A percentile compares a stretch with the other conserved stretches of the same genome.
These are phyloP conservation scores for Leucophenga varia DNA, from an alignment of 1,140 invertebrate genomes.

Conservation along the genomic window DNA sequence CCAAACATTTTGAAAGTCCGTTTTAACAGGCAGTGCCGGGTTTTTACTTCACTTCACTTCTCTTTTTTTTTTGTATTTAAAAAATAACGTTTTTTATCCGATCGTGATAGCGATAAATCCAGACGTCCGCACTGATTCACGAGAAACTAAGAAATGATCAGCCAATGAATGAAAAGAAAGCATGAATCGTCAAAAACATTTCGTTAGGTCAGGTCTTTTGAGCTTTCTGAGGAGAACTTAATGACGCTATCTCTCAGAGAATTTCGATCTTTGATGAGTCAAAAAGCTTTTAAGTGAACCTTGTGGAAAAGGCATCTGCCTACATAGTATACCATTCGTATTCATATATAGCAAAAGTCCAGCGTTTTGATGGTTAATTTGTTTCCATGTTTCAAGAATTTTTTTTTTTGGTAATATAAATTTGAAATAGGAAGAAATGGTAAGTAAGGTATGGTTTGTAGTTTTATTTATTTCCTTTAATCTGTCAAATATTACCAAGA, in stretches of 20 bases:
- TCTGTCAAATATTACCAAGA: too few relatives aligned
- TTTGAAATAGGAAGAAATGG: too few relatives aligned
- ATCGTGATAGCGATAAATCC: slow-evolving; percentile 1
- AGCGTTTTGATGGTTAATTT: too few relatives aligned
- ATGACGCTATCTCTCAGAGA: background rate
- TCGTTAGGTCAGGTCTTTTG: slow-evolving; percentile 18
- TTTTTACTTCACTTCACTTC: slow-evolving; percentile 25
- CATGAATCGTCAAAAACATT: slow-evolving; percentile 18
- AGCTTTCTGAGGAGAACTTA: slow-evolving; percentile 21
- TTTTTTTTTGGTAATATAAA: too few relatives aligned
- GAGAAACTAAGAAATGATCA: slow-evolving; percentile 38
- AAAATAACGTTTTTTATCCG: slow-evolving; percentile 1
- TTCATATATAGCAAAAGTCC: too few relatives aligned
- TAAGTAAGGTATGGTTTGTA: too few relatives aligned
- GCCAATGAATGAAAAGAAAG: slow-evolving; percentile 25
- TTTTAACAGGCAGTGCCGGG: slow-evolving; percentile 1
- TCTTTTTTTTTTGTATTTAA: slow-evolving; percentile 5
- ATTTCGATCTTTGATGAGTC: background rate
- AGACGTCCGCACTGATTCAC: slow-evolving; percentile 28
- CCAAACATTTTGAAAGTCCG: background rate
- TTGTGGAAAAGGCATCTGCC: too few relatives aligned
- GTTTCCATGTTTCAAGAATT: too few relatives aligned
- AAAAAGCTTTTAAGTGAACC: background rate
- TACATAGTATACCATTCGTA: too few relatives aligned
- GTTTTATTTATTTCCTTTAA: too few relatives aligned